phyloP scores from a whole-genome alignment of 1,140 invertebrate species.

The Contarinia nasturtii region DNA sequence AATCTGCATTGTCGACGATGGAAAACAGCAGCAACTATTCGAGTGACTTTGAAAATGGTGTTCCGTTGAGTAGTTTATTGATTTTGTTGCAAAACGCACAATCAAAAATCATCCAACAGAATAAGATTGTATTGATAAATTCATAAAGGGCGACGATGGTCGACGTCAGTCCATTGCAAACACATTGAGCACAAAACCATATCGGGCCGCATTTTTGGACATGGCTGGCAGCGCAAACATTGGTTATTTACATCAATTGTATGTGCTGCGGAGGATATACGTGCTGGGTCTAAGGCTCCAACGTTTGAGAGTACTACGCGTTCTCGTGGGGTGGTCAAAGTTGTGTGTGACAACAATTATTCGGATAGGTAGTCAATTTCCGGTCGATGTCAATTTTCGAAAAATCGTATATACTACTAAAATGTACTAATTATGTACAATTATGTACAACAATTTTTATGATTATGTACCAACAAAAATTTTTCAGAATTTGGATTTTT shows the following conservation, averaged over 20 bases:
- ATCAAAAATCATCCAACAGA: slow-evolving; percentile 69
- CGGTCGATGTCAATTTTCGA: too few species aligned
- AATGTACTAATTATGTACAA: too few species aligned
- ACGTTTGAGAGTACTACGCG: too few species aligned
- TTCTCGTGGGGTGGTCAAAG: too few species aligned
- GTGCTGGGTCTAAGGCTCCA: too few species aligned
- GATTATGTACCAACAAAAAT: too few species aligned
- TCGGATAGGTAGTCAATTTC: too few species aligned
- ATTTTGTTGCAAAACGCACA: slow-evolving; percentile 33
- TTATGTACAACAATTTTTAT: too few species aligned
- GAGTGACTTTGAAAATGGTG: slow-evolving; percentile 66
- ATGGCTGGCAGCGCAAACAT: slow-evolving; percentile 48
- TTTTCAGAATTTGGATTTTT: too few species aligned
- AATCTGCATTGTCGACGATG: slow-evolving; percentile 73
- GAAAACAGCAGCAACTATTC: slow-evolving; percentile 72
- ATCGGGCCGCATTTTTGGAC: slow-evolving; percentile 52
- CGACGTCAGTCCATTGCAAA: slow-evolving; percentile 55
- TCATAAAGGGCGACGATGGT: slow-evolving; percentile 63
- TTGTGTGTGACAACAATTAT: too few species aligned
- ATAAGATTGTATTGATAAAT: slow-evolving; percentile 86
- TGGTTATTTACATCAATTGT: slow-evolving; percentile 84
- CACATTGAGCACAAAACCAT: slow-evolving; percentile 62
- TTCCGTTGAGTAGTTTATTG: slow-evolving; percentile 69
- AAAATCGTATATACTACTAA: too few species aligned
- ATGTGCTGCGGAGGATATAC: too few species aligned